phyloP scores from a whole-genome alignment of 2,797 vertebrate species.

The Artibeus jamaicensis region DNA sequence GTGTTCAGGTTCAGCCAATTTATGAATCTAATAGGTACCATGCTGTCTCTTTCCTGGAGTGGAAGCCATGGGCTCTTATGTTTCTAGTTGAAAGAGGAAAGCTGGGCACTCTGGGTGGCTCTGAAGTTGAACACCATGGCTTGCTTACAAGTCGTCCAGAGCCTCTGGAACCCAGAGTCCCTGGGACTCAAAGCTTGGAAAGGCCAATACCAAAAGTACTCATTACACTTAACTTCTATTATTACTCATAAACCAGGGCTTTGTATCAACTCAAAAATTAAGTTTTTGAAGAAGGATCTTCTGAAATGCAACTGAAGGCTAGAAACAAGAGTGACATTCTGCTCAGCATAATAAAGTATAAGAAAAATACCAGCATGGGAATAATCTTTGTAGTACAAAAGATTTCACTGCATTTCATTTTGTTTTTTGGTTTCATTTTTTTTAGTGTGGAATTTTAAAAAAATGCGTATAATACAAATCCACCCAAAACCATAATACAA shows the following conservation, averaged over 20 bases:
- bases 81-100: neutral
- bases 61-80: neutral
- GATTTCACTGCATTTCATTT: neutral
- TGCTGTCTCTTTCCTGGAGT: neutral
- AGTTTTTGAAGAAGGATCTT: neutral
- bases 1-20: neutral
- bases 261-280: neutral
- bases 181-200: neutral
- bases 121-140: neutral
- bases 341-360: neutral
- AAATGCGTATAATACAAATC: neutral
- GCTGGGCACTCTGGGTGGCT: neutral
- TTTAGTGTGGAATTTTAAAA: neutral
- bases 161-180: too few species aligned
- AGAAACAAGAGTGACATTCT: neutral
- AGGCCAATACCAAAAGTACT: neutral
- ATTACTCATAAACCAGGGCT: slow-evolving; percentile 24
- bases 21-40: neutral
- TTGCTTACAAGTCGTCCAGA: too few species aligned
- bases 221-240: neutral
- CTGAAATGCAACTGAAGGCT: neutral
- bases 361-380: neutral
- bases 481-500: neutral
- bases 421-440: neutral
- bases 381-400: neutral